Percentiles rank a stretch among this genome's conserved stretches.
phyloP scores from a whole-genome alignment of 2,797 vertebrate genomes.

The Discoglossus pictus region DNA sequence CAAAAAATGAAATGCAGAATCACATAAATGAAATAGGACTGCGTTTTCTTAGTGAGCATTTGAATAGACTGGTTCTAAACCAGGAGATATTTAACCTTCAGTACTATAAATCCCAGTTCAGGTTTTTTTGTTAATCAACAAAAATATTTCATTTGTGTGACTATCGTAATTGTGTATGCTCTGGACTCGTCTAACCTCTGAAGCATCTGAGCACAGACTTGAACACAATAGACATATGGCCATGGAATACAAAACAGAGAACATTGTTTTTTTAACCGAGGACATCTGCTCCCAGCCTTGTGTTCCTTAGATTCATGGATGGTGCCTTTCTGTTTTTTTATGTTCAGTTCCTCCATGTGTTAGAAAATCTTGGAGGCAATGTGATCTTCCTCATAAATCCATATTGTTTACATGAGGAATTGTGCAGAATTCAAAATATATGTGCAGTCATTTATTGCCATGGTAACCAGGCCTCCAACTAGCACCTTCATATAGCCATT shows the following conservation, averaged over 20 bases:
- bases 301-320: background rate
- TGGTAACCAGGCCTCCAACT: conserved; percentile 5
- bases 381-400: conserved; percentile 6
- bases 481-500: background rate
- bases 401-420: background rate
- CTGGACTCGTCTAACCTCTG: background rate
- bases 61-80: background rate
- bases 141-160: too few species aligned
- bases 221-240: background rate
- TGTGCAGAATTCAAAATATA: background rate
- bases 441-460: conserved; percentile 27
- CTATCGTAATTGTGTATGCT: too few species aligned
- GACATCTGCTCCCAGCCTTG: background rate
- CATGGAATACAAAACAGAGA: background rate
- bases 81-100: conserved; percentile 4
- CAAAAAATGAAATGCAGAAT: too few species aligned
- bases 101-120: background rate
- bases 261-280: background rate
- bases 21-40: background rate
- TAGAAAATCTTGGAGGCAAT: conserved; percentile 1
- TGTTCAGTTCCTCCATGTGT: background rate
- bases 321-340: background rate
- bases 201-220: background rate
- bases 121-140: too few species aligned
- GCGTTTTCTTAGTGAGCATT: background rate